These are phyloP conservation scores for Tenrec ecaudatus DNA, from an alignment of 2,113 vertebrate species.

Conservation along the genomic window DNA sequence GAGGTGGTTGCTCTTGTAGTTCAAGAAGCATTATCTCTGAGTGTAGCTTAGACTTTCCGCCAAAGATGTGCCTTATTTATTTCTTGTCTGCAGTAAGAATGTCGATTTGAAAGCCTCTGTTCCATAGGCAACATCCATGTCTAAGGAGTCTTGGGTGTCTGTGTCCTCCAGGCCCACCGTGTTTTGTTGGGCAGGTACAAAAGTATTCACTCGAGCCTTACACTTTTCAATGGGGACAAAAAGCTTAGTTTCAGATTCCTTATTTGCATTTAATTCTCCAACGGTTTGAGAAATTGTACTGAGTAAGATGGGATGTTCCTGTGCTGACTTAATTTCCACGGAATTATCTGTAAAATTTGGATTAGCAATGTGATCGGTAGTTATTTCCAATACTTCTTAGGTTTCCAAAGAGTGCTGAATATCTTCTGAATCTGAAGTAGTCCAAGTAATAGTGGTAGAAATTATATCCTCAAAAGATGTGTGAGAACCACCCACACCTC, in stretches of 20 bases:
- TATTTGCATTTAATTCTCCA: slow-evolving; percentile 82
- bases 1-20: slow-evolving; percentile 85
- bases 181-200: slow-evolving; percentile 76
- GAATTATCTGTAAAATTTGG: slow-evolving; percentile 68
- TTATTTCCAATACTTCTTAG: slow-evolving; percentile 63
- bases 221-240: slow-evolving; percentile 83
- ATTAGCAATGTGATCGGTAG: slow-evolving; percentile 76
- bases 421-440: slow-evolving; percentile 76
- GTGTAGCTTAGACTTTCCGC: slow-evolving; percentile 90
- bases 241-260: slow-evolving; percentile 86
- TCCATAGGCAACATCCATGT: slow-evolving; percentile 50
- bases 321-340: slow-evolving; percentile 79
- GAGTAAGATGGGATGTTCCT: slow-evolving; percentile 83
- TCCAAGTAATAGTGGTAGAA: slow-evolving; percentile 82
- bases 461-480: slow-evolving; percentile 69
- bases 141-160: slow-evolving; percentile 68
- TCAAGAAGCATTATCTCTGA: slow-evolving; percentile 91
- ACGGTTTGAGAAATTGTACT: slow-evolving; percentile 84
- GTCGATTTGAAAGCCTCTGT: slow-evolving; percentile 87
- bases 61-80: slow-evolving; percentile 89
- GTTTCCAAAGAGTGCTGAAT: slow-evolving; percentile 79
- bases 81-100: slow-evolving; percentile 91
- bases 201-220: slow-evolving; percentile 75
- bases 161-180: slow-evolving; percentile 71
- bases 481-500: slow-evolving; percentile 59